phyloP scores from a whole-genome alignment of 2,113 vertebrate species.

The Chloebia gouldiae region DNA sequence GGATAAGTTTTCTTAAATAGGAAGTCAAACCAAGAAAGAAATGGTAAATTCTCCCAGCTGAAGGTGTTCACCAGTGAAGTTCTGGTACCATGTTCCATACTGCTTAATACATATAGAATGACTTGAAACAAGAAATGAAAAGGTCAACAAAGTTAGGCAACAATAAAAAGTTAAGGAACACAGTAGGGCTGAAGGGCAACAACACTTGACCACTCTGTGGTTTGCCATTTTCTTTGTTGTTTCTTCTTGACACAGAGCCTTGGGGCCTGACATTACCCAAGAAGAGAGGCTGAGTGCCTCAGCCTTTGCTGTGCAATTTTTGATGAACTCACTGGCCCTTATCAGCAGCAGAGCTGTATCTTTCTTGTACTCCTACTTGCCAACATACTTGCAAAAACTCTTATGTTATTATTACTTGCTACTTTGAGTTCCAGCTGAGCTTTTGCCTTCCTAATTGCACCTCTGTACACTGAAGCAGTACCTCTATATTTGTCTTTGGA shows the following conservation, averaged over 20 bases:
- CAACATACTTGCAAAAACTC: neutral
- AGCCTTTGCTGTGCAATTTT: neutral
- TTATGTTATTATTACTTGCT: neutral
- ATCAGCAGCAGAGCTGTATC: neutral
- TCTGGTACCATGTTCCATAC: neutral
- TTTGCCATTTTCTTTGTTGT: neutral
- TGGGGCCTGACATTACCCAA: neutral
- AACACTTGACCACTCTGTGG: neutral
- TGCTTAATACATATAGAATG: neutral
- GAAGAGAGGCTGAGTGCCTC: neutral
- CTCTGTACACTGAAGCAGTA: neutral
- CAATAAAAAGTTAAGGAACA: neutral
- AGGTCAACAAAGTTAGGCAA: neutral
- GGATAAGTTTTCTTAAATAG: neutral
- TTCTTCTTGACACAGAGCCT: neutral
- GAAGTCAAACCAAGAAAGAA: neutral
- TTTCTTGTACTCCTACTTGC: neutral
- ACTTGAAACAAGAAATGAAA: neutral
- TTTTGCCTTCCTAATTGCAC: neutral
- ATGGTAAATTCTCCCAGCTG: neutral
- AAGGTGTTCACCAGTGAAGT: neutral
- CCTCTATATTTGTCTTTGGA: neutral
- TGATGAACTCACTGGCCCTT: fast-evolving
- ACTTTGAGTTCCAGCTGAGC: neutral
- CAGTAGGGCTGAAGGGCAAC: neutral